These are phyloP conservation scores for Acyrthosiphon pisum DNA, from an alignment of 1,140 invertebrate genomes.

Conservation along the genomic window DNA sequence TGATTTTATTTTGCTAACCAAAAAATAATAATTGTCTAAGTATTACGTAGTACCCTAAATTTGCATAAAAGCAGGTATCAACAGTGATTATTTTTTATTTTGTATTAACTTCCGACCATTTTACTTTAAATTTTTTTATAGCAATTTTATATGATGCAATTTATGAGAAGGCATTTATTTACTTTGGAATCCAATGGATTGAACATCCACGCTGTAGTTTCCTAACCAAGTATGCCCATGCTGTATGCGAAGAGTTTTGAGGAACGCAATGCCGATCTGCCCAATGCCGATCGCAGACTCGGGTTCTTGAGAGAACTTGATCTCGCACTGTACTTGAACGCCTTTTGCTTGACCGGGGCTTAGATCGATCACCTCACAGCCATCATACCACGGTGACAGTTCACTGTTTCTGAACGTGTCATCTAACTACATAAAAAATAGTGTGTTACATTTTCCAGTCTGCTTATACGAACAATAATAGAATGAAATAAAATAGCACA, in stretches of 20 bases:
- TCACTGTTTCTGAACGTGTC: conserved; percentile 52
- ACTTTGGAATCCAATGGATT: conserved; percentile 63
- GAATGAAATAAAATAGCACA: background rate
- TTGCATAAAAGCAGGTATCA: background rate
- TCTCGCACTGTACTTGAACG: conserved; percentile 47
- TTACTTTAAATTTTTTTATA: background rate
- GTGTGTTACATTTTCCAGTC: background rate
- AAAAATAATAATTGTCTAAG: background rate
- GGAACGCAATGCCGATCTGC: conserved; percentile 63
- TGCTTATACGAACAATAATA: background rate
- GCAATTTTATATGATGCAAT: background rate
- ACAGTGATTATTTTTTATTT: background rate
- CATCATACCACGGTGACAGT: conserved; percentile 47
- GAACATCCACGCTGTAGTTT: conserved; percentile 63
- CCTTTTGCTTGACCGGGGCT: conserved; percentile 38
- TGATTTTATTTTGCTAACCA: background rate
- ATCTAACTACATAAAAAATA: conserved; percentile 35
- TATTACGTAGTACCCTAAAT: background rate
- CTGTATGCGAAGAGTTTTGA: conserved; percentile 62
- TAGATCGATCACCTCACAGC: conserved; percentile 47
- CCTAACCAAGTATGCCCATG: conserved; percentile 63
- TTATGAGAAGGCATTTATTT: background rate
- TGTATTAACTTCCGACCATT: background rate
- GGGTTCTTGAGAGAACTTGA: conserved; percentile 55
- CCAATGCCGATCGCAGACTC: conserved; percentile 59